Evolutionary conservation across 2,113 vertebrate species (phyloP).

Genomic region (Sturnira hondurensis): DNA sequence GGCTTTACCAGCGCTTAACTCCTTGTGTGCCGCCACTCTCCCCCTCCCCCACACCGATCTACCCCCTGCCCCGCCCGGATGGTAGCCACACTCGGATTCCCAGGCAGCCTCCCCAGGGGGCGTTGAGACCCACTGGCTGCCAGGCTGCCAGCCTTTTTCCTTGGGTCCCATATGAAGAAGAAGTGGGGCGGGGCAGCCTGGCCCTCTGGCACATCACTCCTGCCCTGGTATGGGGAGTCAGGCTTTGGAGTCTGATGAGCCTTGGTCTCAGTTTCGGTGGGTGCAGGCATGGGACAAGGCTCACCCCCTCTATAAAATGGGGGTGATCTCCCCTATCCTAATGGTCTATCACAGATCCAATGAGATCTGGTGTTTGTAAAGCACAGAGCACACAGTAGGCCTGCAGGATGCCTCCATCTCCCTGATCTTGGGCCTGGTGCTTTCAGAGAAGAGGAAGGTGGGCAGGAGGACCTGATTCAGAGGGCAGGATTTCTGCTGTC

Average conservation of each 20-base stretch:
- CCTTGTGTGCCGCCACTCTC: slow-evolving; percentile 80
- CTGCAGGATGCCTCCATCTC: not conserved
- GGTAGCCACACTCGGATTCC: not conserved
- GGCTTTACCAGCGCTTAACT: slow-evolving; percentile 90
- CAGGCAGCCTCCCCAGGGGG: not conserved
- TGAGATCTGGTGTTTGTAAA: not conserved
- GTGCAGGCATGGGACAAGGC: not conserved
- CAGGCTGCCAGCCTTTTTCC: not conserved
- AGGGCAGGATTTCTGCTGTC: not conserved
- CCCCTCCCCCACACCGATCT: not conserved
- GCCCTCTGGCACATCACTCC: not conserved
- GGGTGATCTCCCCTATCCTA: not conserved
- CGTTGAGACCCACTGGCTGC: not conserved
- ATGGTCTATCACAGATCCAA: not conserved
- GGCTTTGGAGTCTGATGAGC: not conserved
- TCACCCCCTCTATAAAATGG: not conserved
- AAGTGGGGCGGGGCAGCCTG: not conserved
- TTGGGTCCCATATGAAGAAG: not conserved
- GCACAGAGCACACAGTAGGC: not conserved
- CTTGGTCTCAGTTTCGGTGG: not conserved
- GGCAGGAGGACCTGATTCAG: not conserved
- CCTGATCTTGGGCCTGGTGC: not conserved
- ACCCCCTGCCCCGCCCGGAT: not conserved
- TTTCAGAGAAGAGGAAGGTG: not conserved
- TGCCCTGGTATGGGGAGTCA: not conserved